phyloP scores from a whole-genome alignment of 2,888 invertebrate genomes.

The Nasonia oneida region DNA sequence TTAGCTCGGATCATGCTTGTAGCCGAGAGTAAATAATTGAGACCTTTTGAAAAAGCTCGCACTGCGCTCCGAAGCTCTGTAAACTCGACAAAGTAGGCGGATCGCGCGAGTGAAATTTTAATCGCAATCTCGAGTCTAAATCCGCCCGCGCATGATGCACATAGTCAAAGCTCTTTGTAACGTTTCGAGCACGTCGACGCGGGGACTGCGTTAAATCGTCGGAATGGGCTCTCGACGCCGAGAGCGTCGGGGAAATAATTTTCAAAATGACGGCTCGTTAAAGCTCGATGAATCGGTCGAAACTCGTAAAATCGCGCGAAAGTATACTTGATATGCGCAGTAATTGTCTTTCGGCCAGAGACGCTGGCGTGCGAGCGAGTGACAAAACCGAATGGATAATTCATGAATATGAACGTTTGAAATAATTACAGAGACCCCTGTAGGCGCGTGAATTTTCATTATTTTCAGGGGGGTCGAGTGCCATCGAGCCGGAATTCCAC shows the following conservation, averaged over 20 bases:
- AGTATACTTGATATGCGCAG: slow-evolving; percentile 24
- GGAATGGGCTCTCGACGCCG: slow-evolving; percentile 35
- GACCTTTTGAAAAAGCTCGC: no score
- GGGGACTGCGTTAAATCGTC: slow-evolving; percentile 19
- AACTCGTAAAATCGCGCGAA: slow-evolving; percentile 30
- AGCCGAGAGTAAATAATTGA: not conserved
- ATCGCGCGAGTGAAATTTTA: not conserved
- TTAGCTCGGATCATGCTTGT: not conserved
- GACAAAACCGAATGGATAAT: slow-evolving; percentile 37
- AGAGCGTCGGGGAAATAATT: slow-evolving; percentile 29
- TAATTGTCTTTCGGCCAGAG: slow-evolving; percentile 30
- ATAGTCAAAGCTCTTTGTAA: not conserved
- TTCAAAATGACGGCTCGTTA: slow-evolving; percentile 46
- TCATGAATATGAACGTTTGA: slow-evolving; percentile 22
- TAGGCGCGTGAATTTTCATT: slow-evolving; percentile 18
- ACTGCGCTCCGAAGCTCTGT: no score
- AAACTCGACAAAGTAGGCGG: no score
- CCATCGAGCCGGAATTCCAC: not conserved
- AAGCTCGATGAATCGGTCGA: slow-evolving; percentile 23
- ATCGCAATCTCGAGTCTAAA: not conserved
- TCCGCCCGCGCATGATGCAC: not conserved
- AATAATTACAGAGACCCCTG: slow-evolving; percentile 24
- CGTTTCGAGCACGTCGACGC: slow-evolving; percentile 1
- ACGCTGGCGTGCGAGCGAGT: not conserved
- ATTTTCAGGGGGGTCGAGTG: slow-evolving; percentile 14